A percentile compares a stretch with the other conserved stretches of the same genome.
phyloP scores from a whole-genome alignment of 2,888 invertebrate species.

The Athrips mouffetella region DNA sequence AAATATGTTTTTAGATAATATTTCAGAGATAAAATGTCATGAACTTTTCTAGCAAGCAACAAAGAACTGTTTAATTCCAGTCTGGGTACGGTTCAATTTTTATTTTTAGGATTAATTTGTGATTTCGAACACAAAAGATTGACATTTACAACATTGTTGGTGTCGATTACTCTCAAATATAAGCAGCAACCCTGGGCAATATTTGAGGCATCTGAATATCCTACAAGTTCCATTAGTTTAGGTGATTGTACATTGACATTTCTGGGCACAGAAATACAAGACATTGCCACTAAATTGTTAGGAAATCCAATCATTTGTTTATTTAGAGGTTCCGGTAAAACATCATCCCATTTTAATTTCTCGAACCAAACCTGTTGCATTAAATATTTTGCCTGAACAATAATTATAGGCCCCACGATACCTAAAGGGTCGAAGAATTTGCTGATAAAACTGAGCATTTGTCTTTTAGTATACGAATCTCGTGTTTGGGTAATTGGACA shows the following conservation, averaged over 20 bases:
- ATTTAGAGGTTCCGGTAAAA: too few species aligned
- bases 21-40: too few species aligned
- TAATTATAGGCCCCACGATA: neutral
- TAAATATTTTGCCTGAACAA: too few species aligned
- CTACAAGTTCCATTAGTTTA: neutral
- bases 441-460: neutral
- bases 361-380: too few species aligned
- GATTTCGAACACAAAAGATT: neutral
- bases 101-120: neutral
- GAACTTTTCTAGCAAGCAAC: too few species aligned
- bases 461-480: neutral
- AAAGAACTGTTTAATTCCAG: too few species aligned
- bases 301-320: too few species aligned
- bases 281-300: too few species aligned
- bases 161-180: neutral
- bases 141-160: neutral
- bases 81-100: neutral
- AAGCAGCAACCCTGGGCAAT: neutral
- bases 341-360: too few species aligned
- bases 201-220: neutral
- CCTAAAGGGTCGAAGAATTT: constrained; percentile 4
- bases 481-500: neutral
- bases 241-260: neutral
- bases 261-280: neutral
- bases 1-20: too few species aligned